Evolutionary conservation across 2,797 vertebrate species (phyloP).

Genomic region (Centropyge bicolor): DNA sequence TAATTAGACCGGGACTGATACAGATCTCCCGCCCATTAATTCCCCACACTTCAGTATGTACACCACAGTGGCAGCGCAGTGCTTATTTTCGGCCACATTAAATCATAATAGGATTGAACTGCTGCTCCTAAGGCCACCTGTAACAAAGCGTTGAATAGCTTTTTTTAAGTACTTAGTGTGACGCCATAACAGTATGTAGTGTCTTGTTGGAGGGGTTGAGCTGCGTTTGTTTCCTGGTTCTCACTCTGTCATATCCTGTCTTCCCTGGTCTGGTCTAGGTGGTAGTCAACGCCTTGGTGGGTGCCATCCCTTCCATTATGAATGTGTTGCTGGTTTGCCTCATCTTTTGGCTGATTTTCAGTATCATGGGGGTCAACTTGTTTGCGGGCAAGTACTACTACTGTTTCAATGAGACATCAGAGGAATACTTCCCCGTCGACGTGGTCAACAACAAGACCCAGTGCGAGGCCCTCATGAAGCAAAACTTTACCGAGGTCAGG

Average conservation of each 20-base stretch:
- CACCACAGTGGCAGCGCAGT: conserved; percentile 19
- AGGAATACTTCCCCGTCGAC: conserved; percentile 87
- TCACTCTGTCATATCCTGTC: conserved; percentile 82
- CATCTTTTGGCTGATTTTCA: conserved; percentile 99
- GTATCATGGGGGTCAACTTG: conserved; percentile 99
- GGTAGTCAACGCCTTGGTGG: conserved; percentile 99
- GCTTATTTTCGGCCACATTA: conserved; percentile 26
- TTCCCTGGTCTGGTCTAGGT: conserved; percentile 91
- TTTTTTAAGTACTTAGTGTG: conserved; percentile 37
- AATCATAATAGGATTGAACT: conserved; percentile 21
- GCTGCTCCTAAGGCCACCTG: conserved; percentile 14
- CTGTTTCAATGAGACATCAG: conserved; percentile 95
- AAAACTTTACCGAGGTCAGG: conserved; percentile 92
- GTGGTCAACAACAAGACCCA: conserved; percentile 94
- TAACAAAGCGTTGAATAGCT: conserved; percentile 7
- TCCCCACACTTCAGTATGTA: conserved; percentile 35
- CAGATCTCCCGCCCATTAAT: conserved; percentile 41
- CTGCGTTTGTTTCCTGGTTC: conserved; percentile 58
- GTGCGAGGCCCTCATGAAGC: conserved; percentile 87
- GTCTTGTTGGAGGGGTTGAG: conserved; percentile 61
- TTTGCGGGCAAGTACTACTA: conserved; percentile 99
- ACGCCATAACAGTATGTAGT: conserved; percentile 84
- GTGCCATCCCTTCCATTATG: conserved; percentile 99
- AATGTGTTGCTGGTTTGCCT: conserved; percentile 99
- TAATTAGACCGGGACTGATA: conserved; percentile 59